Percentiles rank a stretch among this genome's conserved stretches.
These are phyloP conservation scores for Cinclus cinclus DNA, from an alignment of 2,113 vertebrate genomes.

Conservation along the genomic window DNA sequence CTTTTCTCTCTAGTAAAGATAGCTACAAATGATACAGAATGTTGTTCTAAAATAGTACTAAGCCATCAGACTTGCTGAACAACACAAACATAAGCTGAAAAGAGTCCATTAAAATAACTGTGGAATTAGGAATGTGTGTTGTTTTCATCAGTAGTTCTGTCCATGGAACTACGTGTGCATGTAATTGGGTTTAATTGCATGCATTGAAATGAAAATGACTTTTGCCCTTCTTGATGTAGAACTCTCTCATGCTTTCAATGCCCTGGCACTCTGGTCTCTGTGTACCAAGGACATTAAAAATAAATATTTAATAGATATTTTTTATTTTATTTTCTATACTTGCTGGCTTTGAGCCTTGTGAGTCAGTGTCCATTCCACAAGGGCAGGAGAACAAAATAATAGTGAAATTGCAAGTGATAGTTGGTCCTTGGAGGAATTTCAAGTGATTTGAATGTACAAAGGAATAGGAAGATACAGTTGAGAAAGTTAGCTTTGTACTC, in stretches of 20 bases:
- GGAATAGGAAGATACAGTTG: neutral
- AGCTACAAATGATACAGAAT: neutral
- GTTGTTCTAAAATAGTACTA: neutral
- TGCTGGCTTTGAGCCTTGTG: neutral
- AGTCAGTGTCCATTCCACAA: neutral
- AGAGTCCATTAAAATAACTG: neutral
- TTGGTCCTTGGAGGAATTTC: neutral
- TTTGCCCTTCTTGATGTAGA: neutral
- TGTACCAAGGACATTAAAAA: neutral
- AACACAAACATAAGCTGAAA: neutral
- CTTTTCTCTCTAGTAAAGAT: neutral
- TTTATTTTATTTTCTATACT: too few species aligned
- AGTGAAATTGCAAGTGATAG: neutral
- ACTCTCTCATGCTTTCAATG: neutral
- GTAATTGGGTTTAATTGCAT: neutral
- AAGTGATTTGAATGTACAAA: neutral
- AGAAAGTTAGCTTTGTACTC: neutral
- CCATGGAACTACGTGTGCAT: neutral
- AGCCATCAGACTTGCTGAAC: neutral
- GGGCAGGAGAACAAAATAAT: neutral
- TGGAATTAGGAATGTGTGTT: neutral
- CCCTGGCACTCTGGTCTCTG: neutral
- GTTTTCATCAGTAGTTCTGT: neutral
- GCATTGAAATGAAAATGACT: neutral
- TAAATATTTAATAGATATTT: neutral